A percentile compares a stretch with the other conserved stretches of the same genome.
phyloP scores from a whole-genome alignment of 2,888 invertebrate genomes.

The Andrena bucephala region DNA sequence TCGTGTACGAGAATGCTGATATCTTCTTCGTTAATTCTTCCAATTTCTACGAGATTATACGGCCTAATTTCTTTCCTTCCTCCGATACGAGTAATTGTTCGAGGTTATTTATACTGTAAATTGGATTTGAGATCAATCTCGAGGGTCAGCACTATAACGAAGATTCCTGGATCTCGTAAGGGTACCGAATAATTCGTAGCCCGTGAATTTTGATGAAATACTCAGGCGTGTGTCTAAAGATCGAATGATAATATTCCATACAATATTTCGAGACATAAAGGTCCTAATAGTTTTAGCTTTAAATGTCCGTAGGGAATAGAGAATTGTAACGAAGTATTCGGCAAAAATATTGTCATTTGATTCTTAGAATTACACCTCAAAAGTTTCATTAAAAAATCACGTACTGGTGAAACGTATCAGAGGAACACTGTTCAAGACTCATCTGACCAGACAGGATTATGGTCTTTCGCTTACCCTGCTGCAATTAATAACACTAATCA shows the following conservation, averaged over 20 bases:
- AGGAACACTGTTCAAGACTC: conserved; percentile 21
- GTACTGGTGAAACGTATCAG: background rate
- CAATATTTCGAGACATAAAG: conserved; percentile 3
- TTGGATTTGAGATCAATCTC: background rate
- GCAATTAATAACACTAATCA: conserved; percentile 27
- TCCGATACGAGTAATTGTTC: conserved; percentile 6
- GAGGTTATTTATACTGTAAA: conserved; percentile 23
- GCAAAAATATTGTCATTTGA: background rate
- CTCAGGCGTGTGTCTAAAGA: background rate
- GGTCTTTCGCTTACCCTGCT: background rate
- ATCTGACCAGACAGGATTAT: conserved; percentile 15
- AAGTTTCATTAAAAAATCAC: background rate
- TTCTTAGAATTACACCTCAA: background rate
- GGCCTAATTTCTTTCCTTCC: conserved; percentile 6
- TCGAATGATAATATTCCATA: background rate
- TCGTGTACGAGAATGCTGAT: conserved; percentile 27
- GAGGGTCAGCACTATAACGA: conserved; percentile 12
- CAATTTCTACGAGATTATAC: conserved; percentile 19
- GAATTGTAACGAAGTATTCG: background rate
- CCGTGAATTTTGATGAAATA: conserved; percentile 6
- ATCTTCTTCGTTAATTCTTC: conserved; percentile 28
- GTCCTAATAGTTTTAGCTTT: conserved; percentile 3
- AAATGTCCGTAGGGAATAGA: background rate
- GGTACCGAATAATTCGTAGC: background rate
- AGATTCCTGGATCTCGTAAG: conserved; percentile 26